A percentile compares a stretch with the other conserved stretches of the same genome.
Conservation (phyloP, 2,888 invertebrate genomes). For the Mesorhabditis belari region DNA sequence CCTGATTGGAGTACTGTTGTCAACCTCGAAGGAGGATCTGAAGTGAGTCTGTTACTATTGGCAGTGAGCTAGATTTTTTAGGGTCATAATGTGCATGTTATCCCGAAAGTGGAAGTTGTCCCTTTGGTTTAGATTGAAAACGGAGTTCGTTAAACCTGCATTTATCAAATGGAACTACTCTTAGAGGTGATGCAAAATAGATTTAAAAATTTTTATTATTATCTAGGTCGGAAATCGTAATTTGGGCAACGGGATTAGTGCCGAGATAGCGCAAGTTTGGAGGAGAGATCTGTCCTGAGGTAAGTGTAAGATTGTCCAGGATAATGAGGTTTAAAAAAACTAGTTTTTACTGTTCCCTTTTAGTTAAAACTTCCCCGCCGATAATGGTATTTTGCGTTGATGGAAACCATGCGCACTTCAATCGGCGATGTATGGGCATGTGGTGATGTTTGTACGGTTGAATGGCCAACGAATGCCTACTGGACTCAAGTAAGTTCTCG, state of each 20-base stretch:
- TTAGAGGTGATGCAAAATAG: not conserved
- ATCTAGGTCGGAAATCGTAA: constrained; percentile 73
- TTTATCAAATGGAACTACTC: not conserved
- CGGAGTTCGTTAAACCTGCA: constrained; percentile 53
- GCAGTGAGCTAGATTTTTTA: too few relatives aligned
- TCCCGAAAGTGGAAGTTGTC: constrained; percentile 55
- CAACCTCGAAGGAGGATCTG: constrained; percentile 28
- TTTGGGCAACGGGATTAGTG: constrained; percentile 88
- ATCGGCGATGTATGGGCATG: constrained; percentile 78
- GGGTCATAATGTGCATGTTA: constrained; percentile 52
- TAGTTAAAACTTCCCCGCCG: constrained; percentile 55
- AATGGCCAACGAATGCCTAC: constrained; percentile 70
- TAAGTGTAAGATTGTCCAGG: constrained; percentile 2
- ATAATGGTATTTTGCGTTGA: constrained; percentile 79
- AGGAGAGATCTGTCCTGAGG: constrained; percentile 26
- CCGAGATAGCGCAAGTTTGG: constrained; percentile 53
- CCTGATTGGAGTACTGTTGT: constrained; percentile 74
- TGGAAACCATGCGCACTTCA: constrained; percentile 78
- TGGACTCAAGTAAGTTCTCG: constrained; percentile 52
- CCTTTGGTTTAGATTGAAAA: not conserved
- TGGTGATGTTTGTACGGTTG: constrained; percentile 83
- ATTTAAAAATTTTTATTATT: too few relatives aligned
- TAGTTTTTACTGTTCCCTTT: not conserved
- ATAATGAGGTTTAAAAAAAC: too few relatives aligned
- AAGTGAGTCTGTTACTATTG: not conserved